Evolutionary conservation across 1,140 invertebrate species (phyloP).

Genomic region (Anagrus nilaparvatae): DNA sequence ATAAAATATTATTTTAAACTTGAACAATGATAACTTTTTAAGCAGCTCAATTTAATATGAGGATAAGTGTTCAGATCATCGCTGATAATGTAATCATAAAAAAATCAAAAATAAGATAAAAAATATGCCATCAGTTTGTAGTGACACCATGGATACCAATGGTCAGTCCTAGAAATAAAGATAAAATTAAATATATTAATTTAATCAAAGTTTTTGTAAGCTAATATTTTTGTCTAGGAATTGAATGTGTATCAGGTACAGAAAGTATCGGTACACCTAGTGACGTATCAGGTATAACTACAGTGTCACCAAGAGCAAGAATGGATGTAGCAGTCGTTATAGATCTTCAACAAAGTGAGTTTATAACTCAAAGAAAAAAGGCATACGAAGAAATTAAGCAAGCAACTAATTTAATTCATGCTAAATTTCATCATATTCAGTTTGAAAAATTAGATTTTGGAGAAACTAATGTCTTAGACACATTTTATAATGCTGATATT

Average conservation of each 20-base stretch:
- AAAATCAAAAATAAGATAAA: no score
- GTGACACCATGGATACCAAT: conserved; percentile 28
- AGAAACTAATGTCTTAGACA: conserved; percentile 73
- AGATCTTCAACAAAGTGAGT: conserved; percentile 63
- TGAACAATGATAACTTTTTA: no score
- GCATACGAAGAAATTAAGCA: conserved; percentile 76
- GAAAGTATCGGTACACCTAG: conserved; percentile 63
- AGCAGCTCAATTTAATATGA: no score
- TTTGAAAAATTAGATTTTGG: conserved; percentile 82
- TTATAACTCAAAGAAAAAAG: conserved; percentile 62
- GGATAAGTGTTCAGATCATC: no score
- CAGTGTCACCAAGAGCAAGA: conserved; percentile 48
- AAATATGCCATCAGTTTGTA: conserved; percentile 36
- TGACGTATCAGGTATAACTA: conserved; percentile 57
- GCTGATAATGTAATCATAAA: no score
- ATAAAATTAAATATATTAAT: background rate
- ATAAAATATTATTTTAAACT: no score
- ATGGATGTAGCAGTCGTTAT: conserved; percentile 91
- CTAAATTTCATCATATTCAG: conserved; percentile 72
- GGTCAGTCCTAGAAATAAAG: conserved; percentile 20
- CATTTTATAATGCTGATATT: conserved; percentile 95
- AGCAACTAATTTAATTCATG: conserved; percentile 67
- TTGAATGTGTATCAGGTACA: conserved; percentile 41
- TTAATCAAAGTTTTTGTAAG: background rate
- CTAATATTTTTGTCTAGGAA: conserved; percentile 1